These are phyloP conservation scores for Colletes latitarsis DNA, from an alignment of 1,140 invertebrate genomes.

Conservation along the genomic window DNA sequence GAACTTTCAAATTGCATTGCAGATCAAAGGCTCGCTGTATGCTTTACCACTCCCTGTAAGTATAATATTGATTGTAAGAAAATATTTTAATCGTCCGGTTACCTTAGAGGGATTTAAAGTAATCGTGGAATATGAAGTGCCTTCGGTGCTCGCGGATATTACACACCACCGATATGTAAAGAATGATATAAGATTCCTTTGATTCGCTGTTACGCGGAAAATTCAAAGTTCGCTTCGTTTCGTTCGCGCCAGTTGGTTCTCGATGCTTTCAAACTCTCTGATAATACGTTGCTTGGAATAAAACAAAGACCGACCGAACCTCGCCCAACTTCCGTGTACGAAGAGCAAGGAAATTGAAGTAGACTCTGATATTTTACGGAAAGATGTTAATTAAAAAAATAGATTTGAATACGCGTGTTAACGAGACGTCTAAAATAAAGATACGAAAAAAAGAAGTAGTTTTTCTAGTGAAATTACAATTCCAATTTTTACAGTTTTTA, in stretches of 20 bases:
- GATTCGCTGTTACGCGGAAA: neutral
- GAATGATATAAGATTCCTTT: conserved; percentile 40
- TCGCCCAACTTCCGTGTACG: neutral
- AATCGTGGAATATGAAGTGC: neutral
- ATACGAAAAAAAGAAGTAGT: no score
- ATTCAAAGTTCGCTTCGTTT: neutral
- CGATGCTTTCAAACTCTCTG: neutral
- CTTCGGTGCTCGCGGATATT: neutral
- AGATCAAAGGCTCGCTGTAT: conserved; percentile 28
- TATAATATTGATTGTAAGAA: conserved; percentile 41
- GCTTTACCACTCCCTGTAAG: conserved; percentile 10
- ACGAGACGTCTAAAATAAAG: no score
- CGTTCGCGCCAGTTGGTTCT: neutral
- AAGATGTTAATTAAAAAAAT: conserved; percentile 1
- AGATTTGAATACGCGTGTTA: neutral
- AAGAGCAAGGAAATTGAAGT: no score
- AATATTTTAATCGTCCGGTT: conserved; percentile 40
- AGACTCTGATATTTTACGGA: neutral
- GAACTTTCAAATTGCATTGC: conserved; percentile 31
- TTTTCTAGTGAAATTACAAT: no score
- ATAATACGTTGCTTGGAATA: conserved; percentile 2
- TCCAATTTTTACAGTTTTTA: no score
- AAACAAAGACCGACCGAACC: neutral
- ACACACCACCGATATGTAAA: conserved; percentile 5
- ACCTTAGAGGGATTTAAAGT: neutral